phyloP scores from a whole-genome alignment of 2,113 vertebrate genomes.

The Hemiprocne comata region DNA sequence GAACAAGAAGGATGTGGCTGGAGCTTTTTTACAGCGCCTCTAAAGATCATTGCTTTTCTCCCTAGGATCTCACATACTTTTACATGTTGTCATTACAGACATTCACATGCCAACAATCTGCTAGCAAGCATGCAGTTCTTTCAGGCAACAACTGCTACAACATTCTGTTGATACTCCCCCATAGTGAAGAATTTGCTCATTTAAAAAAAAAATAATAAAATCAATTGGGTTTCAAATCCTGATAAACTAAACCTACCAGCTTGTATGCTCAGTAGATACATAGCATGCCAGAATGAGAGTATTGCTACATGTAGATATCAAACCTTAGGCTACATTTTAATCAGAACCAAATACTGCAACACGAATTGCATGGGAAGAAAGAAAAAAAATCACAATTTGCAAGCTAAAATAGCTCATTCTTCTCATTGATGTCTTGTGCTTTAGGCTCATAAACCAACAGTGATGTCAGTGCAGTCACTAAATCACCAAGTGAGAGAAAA shows the following conservation, averaged over 20 bases:
- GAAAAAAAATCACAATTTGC: background rate
- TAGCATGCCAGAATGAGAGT: background rate
- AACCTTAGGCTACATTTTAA: conserved; percentile 28
- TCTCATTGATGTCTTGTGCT: background rate
- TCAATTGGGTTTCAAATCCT: background rate
- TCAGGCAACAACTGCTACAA: background rate
- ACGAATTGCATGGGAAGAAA: background rate
- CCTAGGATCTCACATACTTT: background rate
- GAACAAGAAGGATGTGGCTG: background rate
- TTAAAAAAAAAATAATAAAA: background rate
- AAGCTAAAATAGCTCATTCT: background rate
- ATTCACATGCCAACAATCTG: background rate
- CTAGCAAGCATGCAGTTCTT: background rate
- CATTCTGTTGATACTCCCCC: background rate
- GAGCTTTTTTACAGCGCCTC: background rate
- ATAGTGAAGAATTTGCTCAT: background rate
- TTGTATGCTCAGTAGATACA: background rate
- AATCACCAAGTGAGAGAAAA: background rate
- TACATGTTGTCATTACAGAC: background rate
- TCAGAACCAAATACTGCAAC: conserved; percentile 20
- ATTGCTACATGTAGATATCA: background rate
- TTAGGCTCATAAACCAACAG: background rate
- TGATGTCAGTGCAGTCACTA: background rate
- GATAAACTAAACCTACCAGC: background rate
- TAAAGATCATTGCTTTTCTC: background rate